Evolutionary conservation across 2,113 vertebrate species (phyloP).

Genomic region (Rostratula benghalensis): DNA sequence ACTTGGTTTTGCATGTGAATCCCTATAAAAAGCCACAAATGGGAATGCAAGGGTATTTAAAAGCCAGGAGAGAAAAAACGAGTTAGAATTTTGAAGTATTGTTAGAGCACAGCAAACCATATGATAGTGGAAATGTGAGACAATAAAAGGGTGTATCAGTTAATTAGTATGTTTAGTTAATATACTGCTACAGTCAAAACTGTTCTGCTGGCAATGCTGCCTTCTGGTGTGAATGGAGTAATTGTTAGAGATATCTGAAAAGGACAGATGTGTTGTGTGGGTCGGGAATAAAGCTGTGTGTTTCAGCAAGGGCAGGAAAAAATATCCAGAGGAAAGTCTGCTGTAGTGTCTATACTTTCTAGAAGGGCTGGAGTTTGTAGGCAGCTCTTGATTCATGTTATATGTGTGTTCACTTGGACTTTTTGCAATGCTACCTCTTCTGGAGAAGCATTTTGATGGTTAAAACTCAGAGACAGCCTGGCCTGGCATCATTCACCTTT

Average conservation of each 20-base stretch:
- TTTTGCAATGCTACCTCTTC: background rate
- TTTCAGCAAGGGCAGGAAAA: background rate
- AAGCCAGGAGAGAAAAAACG: background rate
- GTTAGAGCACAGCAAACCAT: background rate
- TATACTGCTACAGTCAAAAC: background rate
- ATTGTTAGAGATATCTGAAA: background rate
- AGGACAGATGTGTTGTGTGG: background rate
- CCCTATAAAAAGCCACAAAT: background rate
- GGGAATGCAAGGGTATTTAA: background rate
- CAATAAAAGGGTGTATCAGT: background rate
- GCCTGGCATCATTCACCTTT: background rate
- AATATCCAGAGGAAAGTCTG: background rate
- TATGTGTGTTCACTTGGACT: background rate
- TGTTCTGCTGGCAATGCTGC: background rate
- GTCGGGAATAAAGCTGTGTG: accelerated
- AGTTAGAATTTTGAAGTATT: background rate
- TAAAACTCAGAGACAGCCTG: background rate
- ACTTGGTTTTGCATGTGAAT: background rate
- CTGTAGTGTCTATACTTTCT: background rate
- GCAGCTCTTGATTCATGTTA: background rate
- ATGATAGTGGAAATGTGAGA: background rate
- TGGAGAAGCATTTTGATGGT: background rate
- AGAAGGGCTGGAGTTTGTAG: background rate
- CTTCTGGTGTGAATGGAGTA: background rate
- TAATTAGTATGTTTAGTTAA: constrained; percentile 27